These are phyloP conservation scores for Mesocentrotus franciscanus DNA, from an alignment of 53 echinoderm and acorn worm species.

Conservation along the genomic window DNA sequence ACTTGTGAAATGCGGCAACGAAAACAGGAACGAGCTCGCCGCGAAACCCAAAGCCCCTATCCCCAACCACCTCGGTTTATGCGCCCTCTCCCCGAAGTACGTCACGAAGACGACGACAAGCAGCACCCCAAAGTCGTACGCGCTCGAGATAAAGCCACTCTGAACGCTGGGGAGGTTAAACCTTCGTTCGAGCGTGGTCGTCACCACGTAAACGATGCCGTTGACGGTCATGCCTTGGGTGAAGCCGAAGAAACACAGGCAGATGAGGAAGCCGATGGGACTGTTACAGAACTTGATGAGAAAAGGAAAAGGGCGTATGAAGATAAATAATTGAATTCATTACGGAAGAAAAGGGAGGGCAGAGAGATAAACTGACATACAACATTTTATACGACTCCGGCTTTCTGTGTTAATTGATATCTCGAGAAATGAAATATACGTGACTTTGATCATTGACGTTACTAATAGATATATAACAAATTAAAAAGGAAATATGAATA, in stretches of 20 bases:
- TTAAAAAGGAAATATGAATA: no score
- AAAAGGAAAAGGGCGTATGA: background rate
- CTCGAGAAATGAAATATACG: no score
- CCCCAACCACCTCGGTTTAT: conserved; percentile 91
- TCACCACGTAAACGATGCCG: conserved; percentile 89
- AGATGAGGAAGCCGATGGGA: conserved; percentile 80
- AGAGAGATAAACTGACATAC: no score
- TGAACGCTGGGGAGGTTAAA: conserved; percentile 91
- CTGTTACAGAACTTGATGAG: conserved; percentile 77
- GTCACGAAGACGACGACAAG: conserved; percentile 94
- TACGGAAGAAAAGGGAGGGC: no score
- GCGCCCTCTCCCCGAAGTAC: conserved; percentile 91
- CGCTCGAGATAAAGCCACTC: conserved; percentile 94
- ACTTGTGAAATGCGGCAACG: conserved; percentile 85
- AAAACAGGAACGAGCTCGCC: conserved; percentile 79
- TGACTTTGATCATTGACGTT: no score
- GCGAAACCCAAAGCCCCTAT: conserved; percentile 82
- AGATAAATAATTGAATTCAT: background rate
- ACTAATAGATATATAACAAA: no score
- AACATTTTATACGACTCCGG: no score
- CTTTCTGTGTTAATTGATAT: no score
- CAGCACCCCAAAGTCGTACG: conserved; percentile 91
- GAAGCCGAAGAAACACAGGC: conserved; percentile 82
- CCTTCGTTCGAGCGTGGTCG: conserved; percentile 91
- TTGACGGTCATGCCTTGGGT: conserved; percentile 96